Conservation (phyloP, 2,888 invertebrate genomes). For the Caenorhabditis sp. region DNA sequence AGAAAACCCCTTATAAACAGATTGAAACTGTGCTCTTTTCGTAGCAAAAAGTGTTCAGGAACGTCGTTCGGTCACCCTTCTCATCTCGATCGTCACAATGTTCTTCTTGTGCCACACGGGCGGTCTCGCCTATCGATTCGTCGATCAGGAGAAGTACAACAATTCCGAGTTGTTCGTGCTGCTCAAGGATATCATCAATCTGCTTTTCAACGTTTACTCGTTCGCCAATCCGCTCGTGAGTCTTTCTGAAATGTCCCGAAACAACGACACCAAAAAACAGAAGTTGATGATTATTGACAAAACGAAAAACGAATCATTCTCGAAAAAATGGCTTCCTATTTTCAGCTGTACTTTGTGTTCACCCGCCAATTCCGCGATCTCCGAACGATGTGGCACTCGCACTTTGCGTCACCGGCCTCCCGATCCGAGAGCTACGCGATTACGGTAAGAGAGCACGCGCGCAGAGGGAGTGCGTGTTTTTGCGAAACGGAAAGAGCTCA, state of each 20-base stretch:
- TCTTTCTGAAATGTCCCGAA: neutral
- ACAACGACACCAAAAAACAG: neutral
- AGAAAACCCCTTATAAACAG: neutral
- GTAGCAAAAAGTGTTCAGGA: conserved; percentile 57
- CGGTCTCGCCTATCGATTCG: conserved; percentile 74
- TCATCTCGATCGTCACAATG: conserved; percentile 76
- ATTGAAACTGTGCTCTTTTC: no score
- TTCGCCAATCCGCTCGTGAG: conserved; percentile 77
- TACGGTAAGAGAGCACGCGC: conserved; percentile 18
- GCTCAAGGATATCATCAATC: conserved; percentile 76
- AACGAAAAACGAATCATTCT: conserved; percentile 3
- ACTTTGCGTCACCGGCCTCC: conserved; percentile 54
- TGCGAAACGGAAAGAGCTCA: neutral
- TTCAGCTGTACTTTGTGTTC: conserved; percentile 77
- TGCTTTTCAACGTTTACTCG: conserved; percentile 78
- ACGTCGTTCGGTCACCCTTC: conserved; percentile 73
- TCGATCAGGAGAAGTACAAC: conserved; percentile 69
- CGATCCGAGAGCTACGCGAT: conserved; percentile 56
- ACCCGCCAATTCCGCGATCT: conserved; percentile 78
- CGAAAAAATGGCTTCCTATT: neutral
- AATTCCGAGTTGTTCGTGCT: conserved; percentile 69
- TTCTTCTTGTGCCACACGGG: conserved; percentile 79
- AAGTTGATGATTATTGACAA: no score
- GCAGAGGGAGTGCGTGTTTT: no score
- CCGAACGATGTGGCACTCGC: conserved; percentile 61